Base-by-base conservation (phyloP, 2,888 invertebrate species). In the Geotrupes spiniger region DNA sequence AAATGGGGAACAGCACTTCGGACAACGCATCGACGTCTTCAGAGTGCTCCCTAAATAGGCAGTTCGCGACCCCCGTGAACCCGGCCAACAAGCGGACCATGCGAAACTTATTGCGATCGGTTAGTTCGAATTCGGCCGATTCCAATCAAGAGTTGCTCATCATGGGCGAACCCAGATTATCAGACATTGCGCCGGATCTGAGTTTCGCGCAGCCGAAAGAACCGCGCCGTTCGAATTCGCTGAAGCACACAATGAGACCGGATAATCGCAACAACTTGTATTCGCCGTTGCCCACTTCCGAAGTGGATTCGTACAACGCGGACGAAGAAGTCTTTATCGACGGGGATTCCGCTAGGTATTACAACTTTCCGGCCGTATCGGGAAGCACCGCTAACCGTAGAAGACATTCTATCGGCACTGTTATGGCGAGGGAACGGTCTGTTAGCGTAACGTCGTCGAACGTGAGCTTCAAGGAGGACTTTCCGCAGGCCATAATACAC, bases 331-430 rank as follows among this genome's bases (percentile, higher is more conserved):
- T 84, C 0, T 84, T 84, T 65, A 76, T 85, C 57, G 78, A 69
- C 1, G 71, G 73, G 27, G 75, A 76, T 17, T 72, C 75, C 46
- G 76, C 72, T 2, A 72, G 76, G 42, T 79, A 80, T 60, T 78
- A 79, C 60, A 80, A 80, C 57, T 62, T 78, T 2, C 64, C 74
- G 9, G 68, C 74, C 5, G 71, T 70, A 6, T 77, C 76, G 0
- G 70, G 53, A 45, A 47, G 76, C 21, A 41, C 49, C 25, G 31
- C 46, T 10, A 49, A 50, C 17, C 71, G 78, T 39, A 66, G 78
- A 27, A 74, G 87, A 53, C 86, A 86, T 63, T 85, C 85, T 0
- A 83, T 85, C 11, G 83, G 85, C 4, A 82, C 83, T 0, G 84
- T 84, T 62, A 68, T 82, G 39, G 71, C 77, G 1, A 79, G 69